These are phyloP conservation scores for Triplophysa bombifrons DNA, from an alignment of 2,797 vertebrate species.

Conservation along the genomic window DNA sequence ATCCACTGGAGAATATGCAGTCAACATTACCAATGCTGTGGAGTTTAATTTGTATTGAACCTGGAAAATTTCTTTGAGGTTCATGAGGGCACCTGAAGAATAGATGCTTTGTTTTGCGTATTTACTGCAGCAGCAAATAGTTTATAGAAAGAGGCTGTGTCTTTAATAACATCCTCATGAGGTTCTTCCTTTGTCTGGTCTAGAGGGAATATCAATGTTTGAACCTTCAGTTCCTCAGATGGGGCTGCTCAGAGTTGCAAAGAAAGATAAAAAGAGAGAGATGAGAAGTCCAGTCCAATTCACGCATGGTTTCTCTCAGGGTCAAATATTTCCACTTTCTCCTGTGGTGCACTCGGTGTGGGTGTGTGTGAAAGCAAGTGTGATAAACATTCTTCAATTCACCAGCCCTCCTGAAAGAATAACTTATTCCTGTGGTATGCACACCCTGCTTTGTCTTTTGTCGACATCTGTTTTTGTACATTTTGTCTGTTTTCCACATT, in stretches of 20 bases:
- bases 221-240: constrained; percentile 13
- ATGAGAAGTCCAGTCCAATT: constrained; percentile 27
- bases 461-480: constrained; percentile 29
- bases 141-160: constrained; percentile 21
- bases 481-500: constrained; percentile 32
- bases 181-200: constrained; percentile 23
- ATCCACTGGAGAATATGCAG: neutral
- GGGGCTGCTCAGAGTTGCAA: neutral
- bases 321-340: constrained; percentile 43
- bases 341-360: constrained; percentile 13
- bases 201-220: constrained; percentile 38
- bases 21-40: neutral
- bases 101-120: constrained; percentile 37
- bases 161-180: constrained; percentile 40
- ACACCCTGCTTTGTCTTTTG: constrained; percentile 26
- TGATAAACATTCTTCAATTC: constrained; percentile 28
- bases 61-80: constrained; percentile 16
- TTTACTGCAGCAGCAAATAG: constrained; percentile 18
- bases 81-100: constrained; percentile 20
- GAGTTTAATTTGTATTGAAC: constrained; percentile 27
- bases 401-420: constrained; percentile 30
- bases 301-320: constrained; percentile 28
- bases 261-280: constrained; percentile 9
- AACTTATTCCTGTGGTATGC: constrained; percentile 23
- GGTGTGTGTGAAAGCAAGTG: constrained; percentile 2